Evolutionary conservation across 1,140 invertebrate species (phyloP).

Genomic region (Battus philenor): DNA sequence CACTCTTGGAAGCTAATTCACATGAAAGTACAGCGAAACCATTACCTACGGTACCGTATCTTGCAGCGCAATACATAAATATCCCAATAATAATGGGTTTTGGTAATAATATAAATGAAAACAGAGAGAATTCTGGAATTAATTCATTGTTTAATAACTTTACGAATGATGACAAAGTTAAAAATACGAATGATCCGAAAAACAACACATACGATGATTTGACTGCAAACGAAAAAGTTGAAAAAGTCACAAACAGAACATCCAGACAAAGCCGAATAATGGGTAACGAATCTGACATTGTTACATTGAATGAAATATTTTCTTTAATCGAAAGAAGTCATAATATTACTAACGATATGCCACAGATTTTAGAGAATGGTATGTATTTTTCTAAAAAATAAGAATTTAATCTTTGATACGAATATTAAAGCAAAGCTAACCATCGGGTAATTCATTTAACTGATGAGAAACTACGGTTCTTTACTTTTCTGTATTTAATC

Average conservation of each 20-base stretch:
- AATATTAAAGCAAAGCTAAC: too few relatives aligned
- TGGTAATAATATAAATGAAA: conserved; percentile 67
- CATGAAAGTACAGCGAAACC: conserved; percentile 46
- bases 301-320: conserved; percentile 9
- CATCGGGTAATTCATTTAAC: too few relatives aligned
- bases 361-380: too few relatives aligned
- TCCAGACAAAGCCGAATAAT: conserved; percentile 1
- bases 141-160: conserved; percentile 78
- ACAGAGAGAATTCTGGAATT: conserved; percentile 77
- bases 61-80: conserved; percentile 30
- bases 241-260: background rate
- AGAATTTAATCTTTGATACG: too few relatives aligned
- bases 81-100: conserved; percentile 67
- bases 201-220: conserved; percentile 10
- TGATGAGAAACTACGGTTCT: too few relatives aligned
- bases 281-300: background rate
- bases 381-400: too few relatives aligned
- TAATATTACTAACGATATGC: too few relatives aligned
- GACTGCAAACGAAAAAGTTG: background rate
- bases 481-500: too few relatives aligned
- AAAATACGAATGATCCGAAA: conserved; percentile 24
- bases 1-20: conserved; percentile 64
- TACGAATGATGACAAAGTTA: conserved; percentile 36
- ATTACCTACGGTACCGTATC: conserved; percentile 40
- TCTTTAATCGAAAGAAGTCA: too few relatives aligned